These are phyloP conservation scores for Perithous albicinctus DNA, from an alignment of 2,888 invertebrate genomes.

Conservation along the genomic window DNA sequence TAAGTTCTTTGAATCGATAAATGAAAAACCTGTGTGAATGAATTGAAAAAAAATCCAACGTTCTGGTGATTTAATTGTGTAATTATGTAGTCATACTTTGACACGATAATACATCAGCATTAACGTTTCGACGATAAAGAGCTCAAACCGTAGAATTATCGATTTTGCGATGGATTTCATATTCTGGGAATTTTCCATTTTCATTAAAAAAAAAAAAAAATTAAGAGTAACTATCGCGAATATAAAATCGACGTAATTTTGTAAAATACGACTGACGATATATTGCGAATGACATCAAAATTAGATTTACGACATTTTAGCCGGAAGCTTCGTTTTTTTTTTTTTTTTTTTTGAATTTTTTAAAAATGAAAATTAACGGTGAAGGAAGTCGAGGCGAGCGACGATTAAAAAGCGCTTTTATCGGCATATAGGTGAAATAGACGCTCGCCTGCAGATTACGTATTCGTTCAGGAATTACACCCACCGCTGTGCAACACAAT, in stretches of 20 bases:
- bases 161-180: neutral
- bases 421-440: conserved; percentile 45
- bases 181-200: neutral
- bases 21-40: neutral
- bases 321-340: neutral
- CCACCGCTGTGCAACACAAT: conserved; percentile 26
- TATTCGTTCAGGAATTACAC: conserved; percentile 60
- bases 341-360: no score
- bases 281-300: neutral
- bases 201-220: neutral
- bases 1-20: neutral
- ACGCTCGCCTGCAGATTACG: conserved; percentile 55
- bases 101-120: neutral
- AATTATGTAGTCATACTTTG: neutral
- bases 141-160: neutral
- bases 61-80: neutral
- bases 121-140: neutral
- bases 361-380: no score
- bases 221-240: neutral
- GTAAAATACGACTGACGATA: neutral
- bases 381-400: conserved; percentile 13
- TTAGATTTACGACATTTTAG: neutral
- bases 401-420: conserved; percentile 42
- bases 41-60: neutral
- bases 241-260: neutral